Conservation (phyloP, 2,888 invertebrate species). For the Drosophila differens region DNA sequence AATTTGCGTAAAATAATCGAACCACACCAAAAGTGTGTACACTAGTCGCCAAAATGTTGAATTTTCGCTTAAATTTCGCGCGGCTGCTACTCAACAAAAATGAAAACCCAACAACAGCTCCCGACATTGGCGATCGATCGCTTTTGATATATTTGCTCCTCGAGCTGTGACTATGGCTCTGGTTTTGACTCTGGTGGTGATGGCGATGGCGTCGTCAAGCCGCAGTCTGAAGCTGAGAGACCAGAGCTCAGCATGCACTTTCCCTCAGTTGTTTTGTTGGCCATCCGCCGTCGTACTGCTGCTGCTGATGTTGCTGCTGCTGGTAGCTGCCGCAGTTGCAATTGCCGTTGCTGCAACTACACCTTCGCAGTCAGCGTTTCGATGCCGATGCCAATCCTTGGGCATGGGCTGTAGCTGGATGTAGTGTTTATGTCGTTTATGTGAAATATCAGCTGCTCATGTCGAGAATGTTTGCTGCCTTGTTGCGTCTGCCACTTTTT, state of each 20-base stretch:
- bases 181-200: conserved; percentile 39
- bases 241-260: conserved; percentile 41
- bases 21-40: not conserved
- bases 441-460: conserved; percentile 84
- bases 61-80: conserved; percentile 13
- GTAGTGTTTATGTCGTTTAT: conserved; percentile 83
- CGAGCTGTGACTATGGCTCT: conserved; percentile 60
- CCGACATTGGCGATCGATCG: conserved; percentile 83
- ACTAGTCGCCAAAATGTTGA: not conserved
- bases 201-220: conserved; percentile 69
- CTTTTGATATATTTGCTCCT: conserved; percentile 83
- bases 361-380: conserved; percentile 36
- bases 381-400: conserved; percentile 41
- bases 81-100: conserved; percentile 54
- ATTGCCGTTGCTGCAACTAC: conserved; percentile 31
- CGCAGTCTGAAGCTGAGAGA: conserved; percentile 19
- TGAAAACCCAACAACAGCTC: conserved; percentile 70
- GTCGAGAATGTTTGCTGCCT: conserved; percentile 80
- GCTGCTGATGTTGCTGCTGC: conserved; percentile 39
- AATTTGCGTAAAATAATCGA: not conserved
- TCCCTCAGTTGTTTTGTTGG: conserved; percentile 72
- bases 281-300: conserved; percentile 61
- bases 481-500: conserved; percentile 77
- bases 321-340: conserved; percentile 49
- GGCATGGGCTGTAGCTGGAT: conserved; percentile 37